phyloP scores from a whole-genome alignment of 2,797 vertebrate genomes.

The Astyanax mexicanus region DNA sequence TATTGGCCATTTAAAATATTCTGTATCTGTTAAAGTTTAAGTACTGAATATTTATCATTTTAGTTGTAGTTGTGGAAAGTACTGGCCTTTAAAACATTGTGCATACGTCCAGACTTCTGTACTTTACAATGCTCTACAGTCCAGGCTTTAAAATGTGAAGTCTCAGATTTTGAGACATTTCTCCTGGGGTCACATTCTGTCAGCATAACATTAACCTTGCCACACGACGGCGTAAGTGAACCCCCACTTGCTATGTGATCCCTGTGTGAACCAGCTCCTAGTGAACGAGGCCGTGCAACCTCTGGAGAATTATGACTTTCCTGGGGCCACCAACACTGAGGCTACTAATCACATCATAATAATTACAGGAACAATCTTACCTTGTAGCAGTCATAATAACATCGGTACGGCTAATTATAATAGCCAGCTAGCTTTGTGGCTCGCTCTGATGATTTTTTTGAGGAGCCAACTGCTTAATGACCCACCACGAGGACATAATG shows the following conservation, averaged over 20 bases:
- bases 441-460: slow-evolving; percentile 7
- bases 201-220: slow-evolving; percentile 56
- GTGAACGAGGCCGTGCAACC: slow-evolving; percentile 15
- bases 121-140: background rate
- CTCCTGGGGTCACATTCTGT: slow-evolving; percentile 51
- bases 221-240: slow-evolving; percentile 51
- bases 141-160: slow-evolving; percentile 22
- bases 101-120: background rate
- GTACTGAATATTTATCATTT: background rate
- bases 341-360: slow-evolving; percentile 19
- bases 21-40: no score
- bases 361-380: slow-evolving; percentile 12
- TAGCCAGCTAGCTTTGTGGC: background rate
- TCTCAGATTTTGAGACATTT: slow-evolving; percentile 41
- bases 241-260: slow-evolving; percentile 51
- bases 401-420: slow-evolving; percentile 21
- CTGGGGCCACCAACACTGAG: slow-evolving; percentile 16
- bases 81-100: background rate
- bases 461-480: slow-evolving; percentile 10
- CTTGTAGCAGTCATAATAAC: slow-evolving; percentile 23
- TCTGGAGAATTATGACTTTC: slow-evolving; percentile 16
- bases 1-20: no score
- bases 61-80: background rate
- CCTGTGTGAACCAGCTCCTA: slow-evolving; percentile 54
- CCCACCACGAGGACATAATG: slow-evolving; percentile 42